Base-by-base conservation (phyloP, 2,888 invertebrate species). In the Liodrosophila aerea region DNA sequence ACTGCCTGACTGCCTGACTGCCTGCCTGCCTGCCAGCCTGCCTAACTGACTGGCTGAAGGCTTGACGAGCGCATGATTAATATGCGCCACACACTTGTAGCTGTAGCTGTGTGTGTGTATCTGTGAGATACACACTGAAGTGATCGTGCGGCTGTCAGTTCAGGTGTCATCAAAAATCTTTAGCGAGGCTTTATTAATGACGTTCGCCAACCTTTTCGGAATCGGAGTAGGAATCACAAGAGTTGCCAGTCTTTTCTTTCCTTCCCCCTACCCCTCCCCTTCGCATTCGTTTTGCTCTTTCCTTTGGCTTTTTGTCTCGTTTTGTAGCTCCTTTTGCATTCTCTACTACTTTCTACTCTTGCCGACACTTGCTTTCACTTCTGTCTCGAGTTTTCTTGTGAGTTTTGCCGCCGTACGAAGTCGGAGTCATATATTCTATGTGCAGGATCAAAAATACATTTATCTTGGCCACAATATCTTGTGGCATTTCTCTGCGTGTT, bases 51-150 rank as follows among this genome's bases (percentile, higher is more conserved):
- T 34, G 53, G 46, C 63, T 65, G 76, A 70, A 58, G 61, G 65
- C 68, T 65, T 80, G 84, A 86, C 82, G 76, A 85, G 76, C 76
- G 44, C 73, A 85, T 86, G 87, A 87, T 87, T 87, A 87, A 87
- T 87, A 74, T 80, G 70, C 77, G 68, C 76, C 71, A 71, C 69
- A 68, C 64, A 22, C 22, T 22, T 22, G 22, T 22, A 22, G 22
- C 58, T 59, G 53, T 67, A 40, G 16, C 30, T 45, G 18, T 44
- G 33, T 39, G 11, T 60, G 31, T 43, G 39, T 49, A 47, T 41
- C 40, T 49, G 50, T 57, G 11, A 59, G 40, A 50, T 46, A 60
- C 56, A 62, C 66, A 62, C 30, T 75, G 71, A 78, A 76, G 76
- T 72, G 77, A 83, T 80, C 73, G 76, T 73, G 64, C 64, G 70